Evolutionary conservation across 2,888 invertebrate genomes (phyloP).

Genomic region (Anodontia alba): DNA sequence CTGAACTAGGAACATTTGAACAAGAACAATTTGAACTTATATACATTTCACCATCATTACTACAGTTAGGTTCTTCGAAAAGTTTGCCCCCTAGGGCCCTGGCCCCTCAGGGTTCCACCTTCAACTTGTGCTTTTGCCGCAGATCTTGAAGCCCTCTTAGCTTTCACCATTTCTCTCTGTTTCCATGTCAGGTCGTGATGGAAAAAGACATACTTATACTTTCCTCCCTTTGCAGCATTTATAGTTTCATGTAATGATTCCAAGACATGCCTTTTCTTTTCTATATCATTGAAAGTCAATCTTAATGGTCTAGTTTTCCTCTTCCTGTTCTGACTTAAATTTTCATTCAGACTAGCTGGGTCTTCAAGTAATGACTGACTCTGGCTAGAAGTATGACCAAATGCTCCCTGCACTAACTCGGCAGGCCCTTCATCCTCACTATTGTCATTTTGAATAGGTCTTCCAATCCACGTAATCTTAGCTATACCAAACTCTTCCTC

Average conservation of each 20-base stretch:
- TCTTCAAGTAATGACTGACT: no score
- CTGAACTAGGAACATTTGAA: background rate
- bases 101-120: background rate
- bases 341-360: no score
- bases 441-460: background rate
- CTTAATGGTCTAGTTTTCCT: background rate
- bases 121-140: background rate
- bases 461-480: background rate
- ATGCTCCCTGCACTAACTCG: no score
- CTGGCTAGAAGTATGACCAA: no score
- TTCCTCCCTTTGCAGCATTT: background rate
- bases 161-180: background rate
- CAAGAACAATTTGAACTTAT: background rate
- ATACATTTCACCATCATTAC: background rate
- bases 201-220: background rate
- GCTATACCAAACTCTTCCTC: background rate
- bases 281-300: background rate
- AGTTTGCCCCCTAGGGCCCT: background rate
- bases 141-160: background rate
- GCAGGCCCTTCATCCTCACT: no score
- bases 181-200: slow-evolving; percentile 6
- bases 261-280: background rate
- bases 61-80: background rate
- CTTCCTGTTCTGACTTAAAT: background rate
- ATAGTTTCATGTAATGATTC: background rate